phyloP scores from a whole-genome alignment of 2,797 vertebrate species.

The Hylomyscus alleni region DNA sequence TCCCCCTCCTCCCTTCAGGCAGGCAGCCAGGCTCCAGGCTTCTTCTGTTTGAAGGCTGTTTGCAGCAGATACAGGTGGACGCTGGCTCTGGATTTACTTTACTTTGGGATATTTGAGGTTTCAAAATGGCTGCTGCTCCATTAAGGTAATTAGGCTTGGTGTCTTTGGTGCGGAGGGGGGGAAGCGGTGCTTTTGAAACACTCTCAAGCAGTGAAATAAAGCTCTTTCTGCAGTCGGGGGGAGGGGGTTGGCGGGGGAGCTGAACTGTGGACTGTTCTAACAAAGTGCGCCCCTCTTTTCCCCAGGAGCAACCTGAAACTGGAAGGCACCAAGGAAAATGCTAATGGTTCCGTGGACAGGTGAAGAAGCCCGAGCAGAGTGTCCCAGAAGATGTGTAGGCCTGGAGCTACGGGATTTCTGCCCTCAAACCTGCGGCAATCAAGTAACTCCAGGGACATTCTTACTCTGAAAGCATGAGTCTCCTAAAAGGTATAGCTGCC shows the following conservation, averaged over 20 bases:
- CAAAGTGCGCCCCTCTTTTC: not conserved
- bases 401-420: not conserved
- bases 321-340: not conserved
- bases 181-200: not conserved
- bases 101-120: not conserved
- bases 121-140: constrained; percentile 46
- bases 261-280: not conserved
- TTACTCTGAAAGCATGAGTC: not conserved
- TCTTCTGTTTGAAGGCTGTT: not conserved
- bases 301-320: not conserved
- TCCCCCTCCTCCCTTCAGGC: not conserved
- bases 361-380: accelerated
- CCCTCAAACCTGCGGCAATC: not conserved
- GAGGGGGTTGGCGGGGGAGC: not conserved
- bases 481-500: not conserved
- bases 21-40: not conserved
- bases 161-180: not conserved
- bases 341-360: not conserved
- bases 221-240: not conserved
- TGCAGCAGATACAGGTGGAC: not conserved
- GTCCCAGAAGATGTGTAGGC: not conserved
- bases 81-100: not conserved
- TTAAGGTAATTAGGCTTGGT: constrained; percentile 58
- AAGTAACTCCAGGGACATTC: not conserved
- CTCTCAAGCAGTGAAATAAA: not conserved